Evolutionary conservation across 2,888 invertebrate species (phyloP).

Genomic region (Pheosia tremula): DNA sequence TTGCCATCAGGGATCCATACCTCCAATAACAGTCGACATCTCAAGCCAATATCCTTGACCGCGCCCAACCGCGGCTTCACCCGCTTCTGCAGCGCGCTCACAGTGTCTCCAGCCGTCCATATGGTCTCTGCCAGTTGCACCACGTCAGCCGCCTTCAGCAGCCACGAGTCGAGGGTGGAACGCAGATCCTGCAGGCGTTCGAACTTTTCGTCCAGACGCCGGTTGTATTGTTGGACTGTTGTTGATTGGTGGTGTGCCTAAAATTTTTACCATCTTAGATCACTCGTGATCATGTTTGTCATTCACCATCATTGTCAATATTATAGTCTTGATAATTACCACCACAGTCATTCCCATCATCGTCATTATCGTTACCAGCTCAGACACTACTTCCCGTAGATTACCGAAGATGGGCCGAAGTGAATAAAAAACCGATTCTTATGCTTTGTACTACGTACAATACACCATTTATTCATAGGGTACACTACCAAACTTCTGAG

Average conservation of each 20-base stretch:
- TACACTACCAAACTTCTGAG: no score
- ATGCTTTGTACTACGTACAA: no score
- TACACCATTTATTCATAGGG: no score
- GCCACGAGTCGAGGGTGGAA: constrained; percentile 60
- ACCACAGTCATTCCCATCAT: no score
- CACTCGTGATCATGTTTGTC: no score
- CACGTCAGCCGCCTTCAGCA: constrained; percentile 71
- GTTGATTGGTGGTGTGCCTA: constrained; percentile 77
- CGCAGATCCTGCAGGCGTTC: constrained; percentile 54
- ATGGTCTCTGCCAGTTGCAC: constrained; percentile 73
- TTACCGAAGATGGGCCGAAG: no score
- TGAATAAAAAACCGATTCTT: no score
- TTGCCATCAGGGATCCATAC: constrained; percentile 36
- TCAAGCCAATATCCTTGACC: constrained; percentile 56
- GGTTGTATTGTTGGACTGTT: constrained; percentile 68
- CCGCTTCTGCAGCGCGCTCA: constrained; percentile 77
- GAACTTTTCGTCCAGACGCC: constrained; percentile 61
- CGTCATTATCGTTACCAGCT: no score
- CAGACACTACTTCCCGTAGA: no score
- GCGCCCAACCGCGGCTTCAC: constrained; percentile 62
- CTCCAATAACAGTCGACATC: constrained; percentile 68
- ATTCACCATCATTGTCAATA: no score
- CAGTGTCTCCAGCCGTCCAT: constrained; percentile 74
- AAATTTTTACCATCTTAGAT: no score
- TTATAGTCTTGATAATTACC: no score